Evolutionary conservation across 2,888 invertebrate genomes (phyloP), one percentile per base, ranked within the genome.

Genomic region (Pheosia tremula): DNA sequence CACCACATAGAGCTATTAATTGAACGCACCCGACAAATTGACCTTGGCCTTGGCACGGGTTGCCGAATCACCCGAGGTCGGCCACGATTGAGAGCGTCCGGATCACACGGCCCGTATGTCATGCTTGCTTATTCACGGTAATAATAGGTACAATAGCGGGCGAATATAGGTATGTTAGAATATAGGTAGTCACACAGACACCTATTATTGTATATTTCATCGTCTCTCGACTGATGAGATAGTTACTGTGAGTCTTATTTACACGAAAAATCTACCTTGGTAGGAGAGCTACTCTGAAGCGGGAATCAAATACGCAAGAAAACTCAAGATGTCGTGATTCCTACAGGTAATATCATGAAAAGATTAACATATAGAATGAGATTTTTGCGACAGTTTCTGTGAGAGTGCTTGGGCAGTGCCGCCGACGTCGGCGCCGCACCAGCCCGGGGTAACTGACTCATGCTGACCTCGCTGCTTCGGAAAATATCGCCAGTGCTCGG

Each of bases 401-500:
- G 59, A 11, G 56, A 38, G 49, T 47, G 59, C 45, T 56, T 10
- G 55, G 39, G 59, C 66, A 47, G 63, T 64, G 64, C 59, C 58
- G 64, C 57, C 79, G 74, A 71, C 81, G 79, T 70, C 79, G 76
- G 68, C 81, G 79, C 71, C 79, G 76, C 78, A 75, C 88, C 72
- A 89, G 72, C 87, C 84, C 78, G 94, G 94, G 95, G 95, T 95
- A 95, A 95, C 94, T 95, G 95, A 95, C 95, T 95, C 88, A 83
- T 77, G 82, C 84, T 95, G 95, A 95, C 95, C 95, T 93, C 93
- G 86, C 83, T 81, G 84, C 87, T 87, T 90, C 89, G 89, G 87
- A 85, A 88, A 89, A 89, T 85, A 86, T 90, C 89, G 90, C 71
- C 77, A 63, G 56, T 73, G 64, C 78, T 90, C 89, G 89, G 85